Evolutionary conservation across 2,888 invertebrate species (phyloP), one percentile per base, ranked within the genome.

Genomic region (Myopa tessellatipennis): DNA sequence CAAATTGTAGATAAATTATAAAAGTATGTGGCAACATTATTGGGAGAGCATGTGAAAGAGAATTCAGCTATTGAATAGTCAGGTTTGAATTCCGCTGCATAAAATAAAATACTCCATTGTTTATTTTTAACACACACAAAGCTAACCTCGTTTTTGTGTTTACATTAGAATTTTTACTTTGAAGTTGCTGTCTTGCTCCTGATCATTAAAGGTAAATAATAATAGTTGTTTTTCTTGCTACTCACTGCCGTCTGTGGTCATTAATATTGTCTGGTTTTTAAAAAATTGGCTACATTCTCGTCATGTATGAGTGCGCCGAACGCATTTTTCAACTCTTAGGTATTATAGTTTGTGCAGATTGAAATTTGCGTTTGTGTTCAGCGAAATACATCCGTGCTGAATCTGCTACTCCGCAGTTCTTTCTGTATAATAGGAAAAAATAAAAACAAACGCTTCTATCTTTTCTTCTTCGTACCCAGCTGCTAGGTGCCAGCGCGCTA

Each of bases 401-500:
- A 74, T 74, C 75, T 69, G 69, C 36, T 26, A 69, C 50, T 75
- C 75, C 55, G 67, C 68, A 75, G 68, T 75, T 75, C 74, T 74
- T 74, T 74, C 75, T 75, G 75, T 75, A 75, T 60, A 68, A 69
- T 58, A 75, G 58, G 58, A 50, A 69, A 75, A 68, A 75, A 55
- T 40, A 68, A 75, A 75, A 75, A 75, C 75, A 75, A 74, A 74
- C 67, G 67, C 74, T 74, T 74, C 74, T 65, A 74, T 74, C 74
- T 75, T 68, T 75, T 75, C 68, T 75, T 75, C 75, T 75, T 75
- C 75, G 68, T 74, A 67, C 67, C 68, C 75, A 75, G 75, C 75
- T 75, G 75, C 75, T 68, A 75, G 68, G 75, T 75, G 75, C 75
- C 75, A 75, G 75, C 75, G 75, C 68, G 75, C 75, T 75, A 58